Conservation (phyloP, 2,113 vertebrate genomes). For the Ovis canadensis region DNA sequence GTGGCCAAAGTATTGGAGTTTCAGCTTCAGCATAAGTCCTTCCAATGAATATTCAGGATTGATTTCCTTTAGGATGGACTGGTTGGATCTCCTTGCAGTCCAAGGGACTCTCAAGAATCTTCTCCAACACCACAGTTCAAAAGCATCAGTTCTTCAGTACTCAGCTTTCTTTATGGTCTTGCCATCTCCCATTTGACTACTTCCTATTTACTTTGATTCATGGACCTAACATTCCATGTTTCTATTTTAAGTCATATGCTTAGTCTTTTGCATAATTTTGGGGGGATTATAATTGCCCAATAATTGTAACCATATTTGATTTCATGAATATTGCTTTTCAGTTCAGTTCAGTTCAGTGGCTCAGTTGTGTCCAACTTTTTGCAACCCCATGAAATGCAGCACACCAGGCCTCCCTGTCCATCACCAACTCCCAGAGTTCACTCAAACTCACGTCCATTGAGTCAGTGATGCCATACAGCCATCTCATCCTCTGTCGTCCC, state of each 20-base stretch:
- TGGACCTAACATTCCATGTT: neutral
- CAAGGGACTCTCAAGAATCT: neutral
- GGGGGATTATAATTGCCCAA: neutral
- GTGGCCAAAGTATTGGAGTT: neutral
- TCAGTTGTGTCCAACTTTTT: too few relatives aligned
- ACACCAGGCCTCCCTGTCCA: too few relatives aligned
- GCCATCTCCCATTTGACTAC: neutral
- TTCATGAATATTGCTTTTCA: neutral
- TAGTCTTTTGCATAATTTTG: neutral
- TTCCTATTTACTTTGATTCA: neutral
- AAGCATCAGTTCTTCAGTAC: neutral
- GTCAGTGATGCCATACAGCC: too few relatives aligned
- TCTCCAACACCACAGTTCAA: neutral
- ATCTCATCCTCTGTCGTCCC: too few relatives aligned
- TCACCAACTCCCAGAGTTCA: too few relatives aligned
- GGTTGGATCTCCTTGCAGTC: neutral
- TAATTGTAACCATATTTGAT: neutral
- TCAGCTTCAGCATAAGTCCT: neutral
- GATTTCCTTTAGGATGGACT: neutral
- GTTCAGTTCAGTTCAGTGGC: too few relatives aligned
- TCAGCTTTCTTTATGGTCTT: neutral
- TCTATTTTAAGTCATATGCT: neutral
- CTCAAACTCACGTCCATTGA: too few relatives aligned
- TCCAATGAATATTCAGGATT: neutral
- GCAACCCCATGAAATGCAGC: too few relatives aligned